Evolutionary conservation across 2,113 vertebrate species (phyloP), one percentile per base, ranked within the genome.

Genomic region (Melanotaenia duboulayi): DNA sequence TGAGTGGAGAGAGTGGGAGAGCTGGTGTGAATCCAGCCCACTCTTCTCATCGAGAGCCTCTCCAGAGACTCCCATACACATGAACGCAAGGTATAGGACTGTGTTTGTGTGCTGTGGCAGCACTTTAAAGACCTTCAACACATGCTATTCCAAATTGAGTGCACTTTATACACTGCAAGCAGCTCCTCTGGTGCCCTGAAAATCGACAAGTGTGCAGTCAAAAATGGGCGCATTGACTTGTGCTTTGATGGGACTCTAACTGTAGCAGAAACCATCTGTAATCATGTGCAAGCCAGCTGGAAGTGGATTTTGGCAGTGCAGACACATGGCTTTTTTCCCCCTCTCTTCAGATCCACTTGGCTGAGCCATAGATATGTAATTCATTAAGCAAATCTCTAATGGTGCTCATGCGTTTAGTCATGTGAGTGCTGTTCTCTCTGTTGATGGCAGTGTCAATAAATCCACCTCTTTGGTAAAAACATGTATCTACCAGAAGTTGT

Each of bases 51-150:
- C 51, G 66, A 84, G 60, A 37, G 32, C 68, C 80, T 82, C 74
- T 84, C 28, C 61, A 78, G 63, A 80, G 20, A 74, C 2, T 11
- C 16, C 1, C 56, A 24, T 24, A 54, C 42, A 71, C 59, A 56
- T 16, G 79, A 49, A 65, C 32, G 63, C 11, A 23, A 70, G 24
- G 22, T 37, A 17, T 49, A 68, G 61, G 48, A 9, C 51, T 63
- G 24, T 71, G 64, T 71, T 55, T 78, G 57, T 51, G 24, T 73
- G 54, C 73, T 68, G 59, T 61, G 20, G 57, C 65, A 55, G 40
- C 65, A 82, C 77, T 81, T 80, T 61, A 65, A 57, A 58, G n/a
- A 65, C 78, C 83, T 78, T 80, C 62, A 74, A 19, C 82, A 81
- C 75, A 78, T 76, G 75, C 28, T 46, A 39, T 55, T 79, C 60